These are phyloP conservation scores for Trisateles emortualis DNA, from an alignment of 2,888 invertebrate genomes.

Conservation along the genomic window DNA sequence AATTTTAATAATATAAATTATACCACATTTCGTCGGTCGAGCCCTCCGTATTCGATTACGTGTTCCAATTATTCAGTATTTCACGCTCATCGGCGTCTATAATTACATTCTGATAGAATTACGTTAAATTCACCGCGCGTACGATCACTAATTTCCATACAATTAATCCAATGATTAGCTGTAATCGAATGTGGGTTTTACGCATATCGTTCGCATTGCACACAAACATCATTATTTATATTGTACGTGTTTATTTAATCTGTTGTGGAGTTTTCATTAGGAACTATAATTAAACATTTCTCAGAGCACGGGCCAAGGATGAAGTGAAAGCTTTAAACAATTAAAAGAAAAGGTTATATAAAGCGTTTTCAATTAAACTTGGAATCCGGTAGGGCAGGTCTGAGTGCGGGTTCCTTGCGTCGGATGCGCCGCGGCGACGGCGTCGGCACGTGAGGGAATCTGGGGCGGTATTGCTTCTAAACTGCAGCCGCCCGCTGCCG, in stretches of 20 bases:
- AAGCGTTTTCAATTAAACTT: slow-evolving; percentile 82
- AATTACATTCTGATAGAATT: slow-evolving; percentile 82
- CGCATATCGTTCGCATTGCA: slow-evolving; percentile 58
- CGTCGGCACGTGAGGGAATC: slow-evolving; percentile 67
- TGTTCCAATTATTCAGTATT: slow-evolving; percentile 79
- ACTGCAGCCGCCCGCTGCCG: slow-evolving; percentile 50
- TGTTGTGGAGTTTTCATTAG: slow-evolving; percentile 49
- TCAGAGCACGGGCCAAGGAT: slow-evolving; percentile 45
- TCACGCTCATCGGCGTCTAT: slow-evolving; percentile 80
- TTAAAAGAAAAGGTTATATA: slow-evolving; percentile 77
- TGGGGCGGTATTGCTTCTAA: slow-evolving; percentile 62
- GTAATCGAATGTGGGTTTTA: slow-evolving; percentile 68
- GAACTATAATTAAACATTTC: slow-evolving; percentile 59
- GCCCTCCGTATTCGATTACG: slow-evolving; percentile 51
- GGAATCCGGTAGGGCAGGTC: slow-evolving; percentile 71
- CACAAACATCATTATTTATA: slow-evolving; percentile 47
- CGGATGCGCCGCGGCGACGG: slow-evolving; percentile 56
- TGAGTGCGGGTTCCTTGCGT: slow-evolving; percentile 65
- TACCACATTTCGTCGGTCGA: slow-evolving; percentile 35
- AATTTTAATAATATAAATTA: slow-evolving; percentile 44
- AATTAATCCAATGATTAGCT: slow-evolving; percentile 82
- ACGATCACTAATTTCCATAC: slow-evolving; percentile 78
- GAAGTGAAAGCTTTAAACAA: slow-evolving; percentile 64
- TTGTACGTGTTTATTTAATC: slow-evolving; percentile 50
- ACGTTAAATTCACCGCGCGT: slow-evolving; percentile 76